Evolutionary conservation across 2,797 vertebrate genomes (phyloP), one percentile per base, ranked within the genome.

Genomic region (Mycteria americana): DNA sequence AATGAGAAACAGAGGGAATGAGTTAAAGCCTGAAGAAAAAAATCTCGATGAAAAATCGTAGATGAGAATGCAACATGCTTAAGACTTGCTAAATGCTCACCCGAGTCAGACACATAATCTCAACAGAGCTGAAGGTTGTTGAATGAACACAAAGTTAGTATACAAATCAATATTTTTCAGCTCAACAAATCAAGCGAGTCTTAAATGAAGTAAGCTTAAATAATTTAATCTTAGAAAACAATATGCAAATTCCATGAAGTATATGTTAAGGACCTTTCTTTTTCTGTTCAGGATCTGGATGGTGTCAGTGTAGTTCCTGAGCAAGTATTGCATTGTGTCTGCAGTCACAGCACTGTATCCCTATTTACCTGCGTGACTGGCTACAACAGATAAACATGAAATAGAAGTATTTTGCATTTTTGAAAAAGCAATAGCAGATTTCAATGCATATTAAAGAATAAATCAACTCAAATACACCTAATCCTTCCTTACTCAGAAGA

Each of bases 381-480:
- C 75, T 96, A 18, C 24, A 85, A 89, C 64, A 95, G 87, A 91
- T 19, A 10, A 80, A 92, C 84, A 54, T 65, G 64, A 90, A 96
- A 86, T 48, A 68, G 53, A 93, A 96, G 33, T 48, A 79, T 86
- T 69, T 90, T 95, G 60, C 37, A 72, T 92, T 93, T 95, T 80
- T 94, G 39, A 78, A 94, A 93, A 92, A 97, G 59, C 28, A 80
- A 59, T 64, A 72, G 46, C 72, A 88, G 72, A 76, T 85, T 97
- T 83, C 39, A 94, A 50, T 82, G 50, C 74, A 72, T 94, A 92
- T 88, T 97, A 95, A 95, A 43, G 76, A 93, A 72, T 77, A 76
- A 94, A 73, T 79, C 69, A 93, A 88, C 75, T 93, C 53, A 93
- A 95, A 97, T 90, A 85, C 5, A 57, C 21, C 33, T 97, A 95